Evolutionary conservation across 64 coral and sea anemone species (phyloP).

Genomic region (Anthopleura sola): DNA sequence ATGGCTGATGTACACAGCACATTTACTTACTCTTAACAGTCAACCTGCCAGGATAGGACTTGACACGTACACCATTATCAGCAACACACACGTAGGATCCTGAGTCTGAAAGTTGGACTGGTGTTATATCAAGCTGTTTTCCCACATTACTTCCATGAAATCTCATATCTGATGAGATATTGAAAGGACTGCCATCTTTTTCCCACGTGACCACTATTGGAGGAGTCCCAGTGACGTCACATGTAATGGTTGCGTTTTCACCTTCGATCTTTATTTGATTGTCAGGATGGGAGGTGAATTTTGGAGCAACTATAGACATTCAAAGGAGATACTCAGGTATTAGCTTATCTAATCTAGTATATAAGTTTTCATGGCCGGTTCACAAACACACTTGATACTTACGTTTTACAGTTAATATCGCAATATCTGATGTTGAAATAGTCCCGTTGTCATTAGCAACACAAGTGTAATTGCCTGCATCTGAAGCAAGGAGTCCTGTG

Average conservation of each 20-base stretch:
- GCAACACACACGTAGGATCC: conserved; percentile 20
- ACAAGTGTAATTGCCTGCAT: conserved; percentile 28
- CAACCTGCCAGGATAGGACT: background rate
- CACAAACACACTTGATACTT: no score
- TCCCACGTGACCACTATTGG: conserved; percentile 7
- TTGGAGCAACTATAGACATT: conserved; percentile 24
- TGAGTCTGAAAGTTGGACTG: background rate
- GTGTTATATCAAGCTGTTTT: background rate
- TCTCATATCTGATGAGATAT: background rate
- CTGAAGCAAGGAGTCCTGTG: background rate
- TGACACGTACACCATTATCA: background rate
- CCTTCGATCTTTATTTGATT: background rate
- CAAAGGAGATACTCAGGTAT: background rate
- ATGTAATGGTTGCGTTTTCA: conserved; percentile 15
- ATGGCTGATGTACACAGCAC: no score
- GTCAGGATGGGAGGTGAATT: background rate
- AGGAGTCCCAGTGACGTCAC: conserved; percentile 23
- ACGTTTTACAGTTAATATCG: conserved; percentile 22
- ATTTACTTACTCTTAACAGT: background rate
- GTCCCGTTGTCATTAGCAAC: background rate
- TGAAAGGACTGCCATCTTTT: background rate
- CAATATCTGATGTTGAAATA: conserved; percentile 5
- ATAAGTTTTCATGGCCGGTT: no score
- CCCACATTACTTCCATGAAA: background rate
- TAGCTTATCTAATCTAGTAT: background rate